Percentiles rank a stretch among this genome's conserved stretches.
phyloP scores from a whole-genome alignment of 2,113 vertebrate genomes.

The Callithrix jacchus region DNA sequence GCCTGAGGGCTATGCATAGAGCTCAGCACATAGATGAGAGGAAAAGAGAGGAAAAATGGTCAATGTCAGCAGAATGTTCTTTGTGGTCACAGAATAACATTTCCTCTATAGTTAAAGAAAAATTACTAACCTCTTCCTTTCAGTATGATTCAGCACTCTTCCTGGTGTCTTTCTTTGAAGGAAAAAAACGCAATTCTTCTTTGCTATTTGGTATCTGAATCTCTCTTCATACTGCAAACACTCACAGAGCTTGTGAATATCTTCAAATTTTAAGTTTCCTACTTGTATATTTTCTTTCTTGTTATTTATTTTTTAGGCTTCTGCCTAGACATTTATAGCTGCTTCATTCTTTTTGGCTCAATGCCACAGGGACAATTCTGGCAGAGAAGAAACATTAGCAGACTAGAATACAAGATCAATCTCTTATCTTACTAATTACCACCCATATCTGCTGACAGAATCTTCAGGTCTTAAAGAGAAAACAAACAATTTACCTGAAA shows the following conservation, averaged over 20 bases:
- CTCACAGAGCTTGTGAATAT: background rate
- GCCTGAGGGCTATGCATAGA: background rate
- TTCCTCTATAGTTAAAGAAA: background rate
- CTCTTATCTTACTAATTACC: constrained; percentile 63
- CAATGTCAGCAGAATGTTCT: background rate
- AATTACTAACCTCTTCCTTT: background rate
- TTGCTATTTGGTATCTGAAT: background rate
- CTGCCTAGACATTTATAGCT: constrained; percentile 61
- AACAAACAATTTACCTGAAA: constrained; percentile 57
- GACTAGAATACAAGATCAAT: constrained; percentile 40
- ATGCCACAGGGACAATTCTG: constrained; percentile 40
- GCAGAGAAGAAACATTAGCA: constrained; percentile 56
- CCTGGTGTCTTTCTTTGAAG: background rate
- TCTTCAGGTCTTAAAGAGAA: constrained; percentile 50
- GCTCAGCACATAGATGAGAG: background rate
- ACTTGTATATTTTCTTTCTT: constrained; percentile 62
- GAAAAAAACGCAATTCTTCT: background rate
- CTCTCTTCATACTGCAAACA: background rate
- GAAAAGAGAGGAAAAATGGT: background rate
- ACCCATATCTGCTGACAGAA: constrained; percentile 3
- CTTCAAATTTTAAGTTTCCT: constrained; percentile 33
- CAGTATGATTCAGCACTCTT: background rate
- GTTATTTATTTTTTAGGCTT: constrained; percentile 62
- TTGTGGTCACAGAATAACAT: background rate
- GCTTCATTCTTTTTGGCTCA: constrained; percentile 52